Evolutionary conservation across 2,888 invertebrate species (phyloP).

Genomic region (Scaptodrosophila latifasciaeformis): DNA sequence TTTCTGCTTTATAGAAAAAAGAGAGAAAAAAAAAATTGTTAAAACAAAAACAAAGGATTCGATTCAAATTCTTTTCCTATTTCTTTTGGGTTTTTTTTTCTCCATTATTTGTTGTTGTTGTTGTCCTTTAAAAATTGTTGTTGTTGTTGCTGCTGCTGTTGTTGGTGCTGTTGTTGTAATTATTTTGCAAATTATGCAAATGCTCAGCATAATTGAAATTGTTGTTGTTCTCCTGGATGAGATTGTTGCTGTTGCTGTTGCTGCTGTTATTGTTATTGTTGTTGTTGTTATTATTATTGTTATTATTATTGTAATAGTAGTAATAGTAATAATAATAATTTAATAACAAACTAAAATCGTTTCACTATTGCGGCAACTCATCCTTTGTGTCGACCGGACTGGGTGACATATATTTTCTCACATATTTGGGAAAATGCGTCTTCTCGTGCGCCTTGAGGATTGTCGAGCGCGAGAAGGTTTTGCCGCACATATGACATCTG

Average conservation of each 20-base stretch:
- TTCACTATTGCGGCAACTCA: slow-evolving; percentile 84
- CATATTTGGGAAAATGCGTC: slow-evolving; percentile 93
- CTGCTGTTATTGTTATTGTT: slow-evolving; percentile 45
- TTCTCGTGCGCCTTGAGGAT: slow-evolving; percentile 95
- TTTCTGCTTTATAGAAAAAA: slow-evolving; percentile 20
- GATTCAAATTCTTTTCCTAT: slow-evolving; percentile 31
- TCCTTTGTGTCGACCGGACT: slow-evolving; percentile 89
- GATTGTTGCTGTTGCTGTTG: slow-evolving; percentile 30
- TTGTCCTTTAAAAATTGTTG: slow-evolving; percentile 19
- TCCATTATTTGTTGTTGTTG: slow-evolving; percentile 49
- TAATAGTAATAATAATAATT: slow-evolving; percentile 75
- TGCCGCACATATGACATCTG: slow-evolving; percentile 91
- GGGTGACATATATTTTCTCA: slow-evolving; percentile 91
- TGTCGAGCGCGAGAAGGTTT: slow-evolving; percentile 92
- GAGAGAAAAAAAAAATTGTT: no score
- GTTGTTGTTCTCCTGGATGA: no score
- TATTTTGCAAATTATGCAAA: slow-evolving; percentile 25
- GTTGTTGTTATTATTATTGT: slow-evolving; percentile 52
- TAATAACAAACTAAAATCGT: slow-evolving; percentile 75
- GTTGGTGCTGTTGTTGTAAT: slow-evolving; percentile 15
- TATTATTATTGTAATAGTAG: slow-evolving; percentile 71
- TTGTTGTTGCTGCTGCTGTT: not conserved
- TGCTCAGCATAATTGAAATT: slow-evolving; percentile 20
- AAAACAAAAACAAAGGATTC: no score
- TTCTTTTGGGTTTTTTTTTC: not conserved